Evolutionary conservation across 1,140 invertebrate species (phyloP), one percentile per base, ranked within the genome.

Genomic region (Triops longicaudatus): DNA sequence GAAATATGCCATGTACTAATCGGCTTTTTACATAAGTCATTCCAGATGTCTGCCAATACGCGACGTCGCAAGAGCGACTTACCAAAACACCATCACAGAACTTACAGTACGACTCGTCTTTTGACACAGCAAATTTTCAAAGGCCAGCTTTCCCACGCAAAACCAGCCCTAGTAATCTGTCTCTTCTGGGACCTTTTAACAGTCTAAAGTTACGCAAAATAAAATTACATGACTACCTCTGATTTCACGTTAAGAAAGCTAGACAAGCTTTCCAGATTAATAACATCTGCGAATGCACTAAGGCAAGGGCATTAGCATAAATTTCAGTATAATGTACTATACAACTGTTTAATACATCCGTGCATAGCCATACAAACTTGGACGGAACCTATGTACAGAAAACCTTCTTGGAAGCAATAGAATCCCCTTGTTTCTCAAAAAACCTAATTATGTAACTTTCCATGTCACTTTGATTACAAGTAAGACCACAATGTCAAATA

Each of bases 311-410:
- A 6, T 63, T 63, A 63, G 50, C 10, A 63, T 63, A 63, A 63
- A 63, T 63, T 63, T 22, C 50, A n/a, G 31, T 37, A 37, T 37
- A 37, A 37, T 63, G 22, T 63, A 63, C 22, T 63, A 12, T 63
- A 63, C 50, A 63, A 17, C 50, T 63, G 50, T 63, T 63, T 14
- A 63, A n/a, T 63, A 63, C 50, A 63, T 63, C 50, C 50, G 50
- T 63, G 50, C 50, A 63, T 63, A 63, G 50, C 50, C 50, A 63
- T 22, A 63, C n/a, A 17, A 63, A 63, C 50, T 22, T 63, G 50
- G 50, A 63, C 50, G 50, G 50, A 63, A 63, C 31, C 50, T 63
- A 63, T 63, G 50, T 63, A 63, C 50, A 63, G 7, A 63, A 63
- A 63, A 37, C 31, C 22, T 63, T 22, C 50, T 12, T 63, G 50